Evolutionary conservation across 2,797 vertebrate species (phyloP).

Genomic region (Lateolabrax maculatus): DNA sequence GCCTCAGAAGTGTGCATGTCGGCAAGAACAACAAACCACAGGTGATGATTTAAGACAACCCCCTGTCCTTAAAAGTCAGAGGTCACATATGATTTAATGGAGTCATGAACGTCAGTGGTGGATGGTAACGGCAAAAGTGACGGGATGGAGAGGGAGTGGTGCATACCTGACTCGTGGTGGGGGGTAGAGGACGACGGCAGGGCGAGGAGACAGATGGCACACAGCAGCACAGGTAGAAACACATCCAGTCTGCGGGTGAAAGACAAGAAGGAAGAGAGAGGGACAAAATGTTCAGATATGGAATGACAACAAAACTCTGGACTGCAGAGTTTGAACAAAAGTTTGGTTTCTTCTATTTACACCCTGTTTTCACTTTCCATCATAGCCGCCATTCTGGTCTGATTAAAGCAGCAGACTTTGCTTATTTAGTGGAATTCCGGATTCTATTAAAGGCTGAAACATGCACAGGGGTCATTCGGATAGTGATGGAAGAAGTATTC

Average conservation of each 20-base stretch:
- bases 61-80: conserved; percentile 30
- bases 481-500: no score
- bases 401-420: no score
- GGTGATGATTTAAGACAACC: conserved; percentile 52
- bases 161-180: conserved; percentile 78
- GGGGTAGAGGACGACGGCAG: conserved; percentile 69
- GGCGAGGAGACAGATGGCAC: conserved; percentile 78
- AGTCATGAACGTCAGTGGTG: conserved; percentile 27
- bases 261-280: conserved; percentile 14
- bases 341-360: neutral
- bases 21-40: conserved; percentile 50
- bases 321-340: neutral
- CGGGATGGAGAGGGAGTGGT: neutral
- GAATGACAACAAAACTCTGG: conserved; percentile 4
- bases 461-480: no score
- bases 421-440: no score
- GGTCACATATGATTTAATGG: conserved; percentile 61
- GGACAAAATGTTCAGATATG: neutral
- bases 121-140: conserved; percentile 11
- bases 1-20: conserved; percentile 20
- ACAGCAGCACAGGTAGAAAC: conserved; percentile 74
- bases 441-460: no score
- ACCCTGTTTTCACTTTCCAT: neutral
- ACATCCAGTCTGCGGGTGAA: conserved; percentile 68
- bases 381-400: no score